Percentiles rank a stretch among this genome's conserved stretches.
Evolutionary conservation across 2,888 invertebrate genomes (phyloP).

Genomic region (Eumerus sabulonum): DNA sequence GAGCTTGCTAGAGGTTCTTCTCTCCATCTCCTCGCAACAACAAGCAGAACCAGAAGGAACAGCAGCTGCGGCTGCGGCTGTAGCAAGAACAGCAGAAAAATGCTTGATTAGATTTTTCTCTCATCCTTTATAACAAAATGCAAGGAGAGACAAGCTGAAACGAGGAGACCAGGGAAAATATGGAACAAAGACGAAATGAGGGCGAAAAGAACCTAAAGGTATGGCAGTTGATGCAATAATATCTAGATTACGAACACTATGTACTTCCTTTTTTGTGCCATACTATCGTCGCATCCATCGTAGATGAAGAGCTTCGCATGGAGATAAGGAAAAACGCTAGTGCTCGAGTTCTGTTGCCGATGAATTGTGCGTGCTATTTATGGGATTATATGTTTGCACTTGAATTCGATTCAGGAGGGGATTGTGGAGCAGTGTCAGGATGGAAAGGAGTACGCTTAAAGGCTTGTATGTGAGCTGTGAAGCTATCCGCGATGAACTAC

Average conservation of each 20-base stretch:
- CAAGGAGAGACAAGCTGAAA: background rate
- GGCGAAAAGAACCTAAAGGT: slow-evolving; percentile 52
- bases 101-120: slow-evolving; percentile 60
- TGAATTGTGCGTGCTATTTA: slow-evolving; percentile 14
- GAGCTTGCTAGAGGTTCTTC: slow-evolving; percentile 4
- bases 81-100: slow-evolving; percentile 30
- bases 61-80: slow-evolving; percentile 1
- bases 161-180: slow-evolving; percentile 1
- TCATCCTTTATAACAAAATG: too few species aligned
- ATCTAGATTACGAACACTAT: slow-evolving; percentile 27
- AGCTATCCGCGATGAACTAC: too few species aligned
- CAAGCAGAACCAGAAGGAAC: background rate
- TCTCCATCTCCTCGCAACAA: too few species aligned
- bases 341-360: background rate
- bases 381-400: slow-evolving; percentile 20
- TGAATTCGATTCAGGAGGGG: background rate
- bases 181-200: slow-evolving; percentile 49
- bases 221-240: slow-evolving; percentile 45
- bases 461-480: too few species aligned
- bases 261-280: too few species aligned
- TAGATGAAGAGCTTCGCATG: too few species aligned
- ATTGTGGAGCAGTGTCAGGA: too few species aligned
- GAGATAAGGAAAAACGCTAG: background rate
- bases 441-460: too few species aligned
- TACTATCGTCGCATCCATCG: too few species aligned